Base-by-base conservation (phyloP, 2,888 invertebrate genomes). In the Drosophila villosipedis region DNA sequence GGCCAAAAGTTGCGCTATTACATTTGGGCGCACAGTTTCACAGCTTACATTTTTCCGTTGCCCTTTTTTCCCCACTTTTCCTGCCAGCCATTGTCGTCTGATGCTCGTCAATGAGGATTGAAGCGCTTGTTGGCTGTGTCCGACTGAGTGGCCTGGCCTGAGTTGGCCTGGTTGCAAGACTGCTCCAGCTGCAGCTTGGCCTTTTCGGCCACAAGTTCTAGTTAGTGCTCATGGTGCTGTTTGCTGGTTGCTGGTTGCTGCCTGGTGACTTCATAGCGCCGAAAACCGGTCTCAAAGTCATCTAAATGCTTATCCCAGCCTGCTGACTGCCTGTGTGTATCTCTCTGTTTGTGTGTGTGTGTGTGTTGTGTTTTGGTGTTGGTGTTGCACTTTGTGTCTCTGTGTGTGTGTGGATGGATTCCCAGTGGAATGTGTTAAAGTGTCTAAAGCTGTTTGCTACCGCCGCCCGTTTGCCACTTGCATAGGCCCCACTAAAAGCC, bases 351-450 rank as follows among this genome's bases (percentile, higher is more conserved):
- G 22, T 54, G 22, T 53, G 37, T 55, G 25, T 43, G 22, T 54
- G 22, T 53, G 59, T 73, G 66, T 78, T 64, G 41, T 54, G 63
- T 41, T 52, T 59, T 53, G 43, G 50, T 53, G 69, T 39, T 70
- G 61, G 72, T 77, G 64, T 61, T 41, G 57, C 66, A n/a, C 14
- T 53, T n/a, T 53, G 31, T 31, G n/a, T 53, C 14, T 53, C 7
- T 31, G 31, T 31, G 31, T 31, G 30, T 57, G 55, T 68, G 49
- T 61, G 69, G 64, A 61, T 65, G 71, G 59, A 83, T 76, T 84
- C 89, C 85, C 85, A 83, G 78, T 78, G 85, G 85, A 88, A 85
- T 88, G 85, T 79, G 83, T 75, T 83, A 85, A 86, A 85, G 85
- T 88, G 85, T 85, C 85, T 81, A 88, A 88, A 88, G 78, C 83